Percentiles rank a stretch among this genome's conserved stretches.
These are phyloP conservation scores for Dorcus parallelipipedus DNA, from an alignment of 2,888 invertebrate species.

Conservation along the genomic window DNA sequence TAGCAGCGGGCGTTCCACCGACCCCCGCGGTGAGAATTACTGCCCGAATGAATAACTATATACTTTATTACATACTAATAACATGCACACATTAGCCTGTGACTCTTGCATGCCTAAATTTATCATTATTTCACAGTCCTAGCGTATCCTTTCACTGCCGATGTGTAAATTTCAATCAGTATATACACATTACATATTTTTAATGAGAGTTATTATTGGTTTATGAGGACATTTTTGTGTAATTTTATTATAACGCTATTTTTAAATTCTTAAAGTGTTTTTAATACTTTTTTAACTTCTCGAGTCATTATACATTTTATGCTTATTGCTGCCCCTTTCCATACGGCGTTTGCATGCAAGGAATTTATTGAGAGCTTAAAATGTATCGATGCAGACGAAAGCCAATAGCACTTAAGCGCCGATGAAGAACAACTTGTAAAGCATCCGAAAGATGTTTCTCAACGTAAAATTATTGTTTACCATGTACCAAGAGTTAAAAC, in stretches of 20 bases:
- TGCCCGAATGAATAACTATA: constrained; percentile 51
- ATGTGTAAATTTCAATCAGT: constrained; percentile 34
- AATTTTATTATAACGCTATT: constrained; percentile 13
- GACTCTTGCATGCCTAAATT: constrained; percentile 38
- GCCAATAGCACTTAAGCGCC: too few relatives aligned
- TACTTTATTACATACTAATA: constrained; percentile 53
- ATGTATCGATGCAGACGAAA: too few relatives aligned
- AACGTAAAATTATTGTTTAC: too few relatives aligned
- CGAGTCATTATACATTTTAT: too few relatives aligned
- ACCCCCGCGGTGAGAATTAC: constrained; percentile 50
- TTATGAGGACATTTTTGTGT: constrained; percentile 19
- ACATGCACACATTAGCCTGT: constrained; percentile 48
- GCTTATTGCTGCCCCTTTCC: too few relatives aligned
- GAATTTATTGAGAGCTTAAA: too few relatives aligned
- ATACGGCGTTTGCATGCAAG: too few relatives aligned
- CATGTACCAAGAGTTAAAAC: too few relatives aligned
- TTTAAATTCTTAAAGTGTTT: constrained; percentile 15
- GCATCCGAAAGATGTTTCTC: too few relatives aligned
- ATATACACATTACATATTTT: constrained; percentile 26
- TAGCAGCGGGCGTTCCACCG: constrained; percentile 46
- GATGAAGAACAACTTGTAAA: too few relatives aligned
- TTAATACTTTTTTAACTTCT: constrained; percentile 9
- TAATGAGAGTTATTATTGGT: constrained; percentile 28
- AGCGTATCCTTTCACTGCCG: constrained; percentile 23
- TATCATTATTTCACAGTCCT: constrained; percentile 40